A percentile compares a stretch with the other conserved stretches of the same genome.
Conservation (phyloP, 2,113 vertebrate species). For the Leptocoma aspasia region DNA sequence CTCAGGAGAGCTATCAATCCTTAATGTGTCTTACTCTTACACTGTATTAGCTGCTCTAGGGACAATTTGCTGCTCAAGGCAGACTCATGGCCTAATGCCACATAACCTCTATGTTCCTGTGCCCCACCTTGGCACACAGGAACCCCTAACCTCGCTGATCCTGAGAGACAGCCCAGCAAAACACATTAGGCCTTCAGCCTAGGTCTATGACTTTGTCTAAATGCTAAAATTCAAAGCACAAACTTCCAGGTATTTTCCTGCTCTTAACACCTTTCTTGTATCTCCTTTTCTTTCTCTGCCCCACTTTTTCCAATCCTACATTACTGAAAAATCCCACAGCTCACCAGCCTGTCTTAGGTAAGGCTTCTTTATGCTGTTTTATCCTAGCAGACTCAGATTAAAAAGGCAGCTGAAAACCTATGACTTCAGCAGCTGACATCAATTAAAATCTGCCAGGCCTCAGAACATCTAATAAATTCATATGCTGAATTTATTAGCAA, state of each 20-base stretch:
- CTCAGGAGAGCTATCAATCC: background rate
- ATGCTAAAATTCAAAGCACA: background rate
- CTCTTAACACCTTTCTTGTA: background rate
- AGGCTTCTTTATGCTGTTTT: background rate
- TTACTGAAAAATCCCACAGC: background rate
- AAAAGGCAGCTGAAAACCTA: background rate
- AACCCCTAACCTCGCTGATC: background rate
- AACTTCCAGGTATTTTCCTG: background rate
- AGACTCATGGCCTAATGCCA: background rate
- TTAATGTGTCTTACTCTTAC: background rate
- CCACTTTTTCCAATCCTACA: background rate
- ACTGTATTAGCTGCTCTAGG: background rate
- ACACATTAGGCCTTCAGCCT: background rate
- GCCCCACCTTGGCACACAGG: background rate
- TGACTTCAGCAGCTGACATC: background rate
- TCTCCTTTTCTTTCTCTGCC: background rate
- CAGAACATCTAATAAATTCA: background rate
- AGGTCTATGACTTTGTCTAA: background rate
- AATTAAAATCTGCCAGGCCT: background rate
- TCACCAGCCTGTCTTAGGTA: background rate
- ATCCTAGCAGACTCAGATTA: background rate
- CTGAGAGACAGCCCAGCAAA: background rate
- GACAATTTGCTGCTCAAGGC: background rate
- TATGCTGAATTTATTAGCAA: background rate
- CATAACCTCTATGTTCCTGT: accelerated